Percentiles rank a stretch among this genome's conserved stretches.
Evolutionary conservation across 1,140 invertebrate genomes (phyloP).

Genomic region (Drosophila leontia): DNA sequence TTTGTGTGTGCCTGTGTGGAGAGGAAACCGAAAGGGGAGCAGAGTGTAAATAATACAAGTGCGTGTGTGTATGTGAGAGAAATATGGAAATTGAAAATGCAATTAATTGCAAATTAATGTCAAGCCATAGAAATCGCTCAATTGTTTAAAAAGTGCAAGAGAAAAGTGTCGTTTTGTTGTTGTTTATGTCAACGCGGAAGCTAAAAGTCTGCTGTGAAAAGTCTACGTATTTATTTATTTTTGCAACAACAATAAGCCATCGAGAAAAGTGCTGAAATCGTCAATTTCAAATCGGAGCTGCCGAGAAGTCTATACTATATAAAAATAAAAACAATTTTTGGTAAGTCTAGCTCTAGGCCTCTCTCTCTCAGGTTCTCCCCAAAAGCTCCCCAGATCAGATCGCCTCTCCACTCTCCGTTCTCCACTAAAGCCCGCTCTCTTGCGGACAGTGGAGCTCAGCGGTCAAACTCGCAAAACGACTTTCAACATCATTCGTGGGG

Average conservation of each 20-base stretch:
- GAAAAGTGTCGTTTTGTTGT: constrained; percentile 42
- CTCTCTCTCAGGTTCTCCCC: background rate
- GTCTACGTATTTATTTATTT: constrained; percentile 17
- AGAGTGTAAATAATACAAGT: constrained; percentile 23
- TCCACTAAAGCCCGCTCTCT: constrained; percentile 17
- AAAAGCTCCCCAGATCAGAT: constrained; percentile 14
- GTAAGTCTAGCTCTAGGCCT: constrained; percentile 36
- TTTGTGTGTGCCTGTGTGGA: constrained; percentile 28
- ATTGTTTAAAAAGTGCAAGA: constrained; percentile 54
- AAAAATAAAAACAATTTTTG: constrained; percentile 47
- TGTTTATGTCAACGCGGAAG: constrained; percentile 37
- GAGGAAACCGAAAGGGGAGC: constrained; percentile 54
- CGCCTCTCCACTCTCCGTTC: constrained; percentile 13
- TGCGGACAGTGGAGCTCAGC: constrained; percentile 31
- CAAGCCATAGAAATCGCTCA: constrained; percentile 57
- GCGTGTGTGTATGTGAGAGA: constrained; percentile 28
- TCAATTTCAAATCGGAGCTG: constrained; percentile 49
- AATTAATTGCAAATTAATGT: constrained; percentile 54
- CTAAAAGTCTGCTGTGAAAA: constrained; percentile 31
- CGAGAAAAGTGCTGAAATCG: constrained; percentile 55
- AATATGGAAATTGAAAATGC: constrained; percentile 55
- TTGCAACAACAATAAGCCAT: constrained; percentile 34
- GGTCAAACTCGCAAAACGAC: constrained; percentile 82
- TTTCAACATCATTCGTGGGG: constrained; percentile 77
- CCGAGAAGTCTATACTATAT: constrained; percentile 43